Conservation (phyloP, 1,140 invertebrate species). For the Teleogryllus occipitalis region DNA sequence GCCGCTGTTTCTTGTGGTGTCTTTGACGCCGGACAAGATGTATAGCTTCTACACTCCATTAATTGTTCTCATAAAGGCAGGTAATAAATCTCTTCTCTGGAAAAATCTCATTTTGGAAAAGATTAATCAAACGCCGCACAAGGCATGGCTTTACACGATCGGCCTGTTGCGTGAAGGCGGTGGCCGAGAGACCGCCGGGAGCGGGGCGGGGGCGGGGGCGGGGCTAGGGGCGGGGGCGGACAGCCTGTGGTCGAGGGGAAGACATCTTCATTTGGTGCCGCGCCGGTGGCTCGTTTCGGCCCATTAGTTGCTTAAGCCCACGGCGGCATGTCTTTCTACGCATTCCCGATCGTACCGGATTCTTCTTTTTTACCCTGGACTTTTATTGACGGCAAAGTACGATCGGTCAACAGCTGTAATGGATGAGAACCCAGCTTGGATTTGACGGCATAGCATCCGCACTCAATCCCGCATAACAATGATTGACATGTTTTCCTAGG, state of each 20-base stretch:
- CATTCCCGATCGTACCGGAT: not conserved
- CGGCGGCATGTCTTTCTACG: too few species aligned
- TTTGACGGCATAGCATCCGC: too few species aligned
- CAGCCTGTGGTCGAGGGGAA: not conserved
- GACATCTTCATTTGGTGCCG: not conserved
- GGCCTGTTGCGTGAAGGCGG: not conserved
- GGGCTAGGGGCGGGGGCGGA: not conserved
- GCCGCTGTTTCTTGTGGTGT: not conserved
- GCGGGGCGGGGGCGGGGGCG: too few species aligned
- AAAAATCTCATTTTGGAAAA: not conserved
- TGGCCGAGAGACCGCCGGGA: too few species aligned
- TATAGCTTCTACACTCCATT: not conserved
- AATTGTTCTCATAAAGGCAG: not conserved
- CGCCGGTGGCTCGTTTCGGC: not conserved
- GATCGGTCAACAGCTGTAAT: too few species aligned
- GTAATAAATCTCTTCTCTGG: not conserved
- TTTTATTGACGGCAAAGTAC: too few species aligned
- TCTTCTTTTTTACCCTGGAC: not conserved
- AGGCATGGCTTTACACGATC: not conserved
- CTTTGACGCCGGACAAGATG: not conserved
- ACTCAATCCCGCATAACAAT: too few species aligned
- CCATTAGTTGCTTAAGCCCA: not conserved
- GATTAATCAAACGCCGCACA: not conserved
- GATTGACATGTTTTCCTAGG: too few species aligned
- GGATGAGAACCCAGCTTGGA: too few species aligned